Evolutionary conservation across 2,113 vertebrate species (phyloP).

Genomic region (Eira barbara): DNA sequence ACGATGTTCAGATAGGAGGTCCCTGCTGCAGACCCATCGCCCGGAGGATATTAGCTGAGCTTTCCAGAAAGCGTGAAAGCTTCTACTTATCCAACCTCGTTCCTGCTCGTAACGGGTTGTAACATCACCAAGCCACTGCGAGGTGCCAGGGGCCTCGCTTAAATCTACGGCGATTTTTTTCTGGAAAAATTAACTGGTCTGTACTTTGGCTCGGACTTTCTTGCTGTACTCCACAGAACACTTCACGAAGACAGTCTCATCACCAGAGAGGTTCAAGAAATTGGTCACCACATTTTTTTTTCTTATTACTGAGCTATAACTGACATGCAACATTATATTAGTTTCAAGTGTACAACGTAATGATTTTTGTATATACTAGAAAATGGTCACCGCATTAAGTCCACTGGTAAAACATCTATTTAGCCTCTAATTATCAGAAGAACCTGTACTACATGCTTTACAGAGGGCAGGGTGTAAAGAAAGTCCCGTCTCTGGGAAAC

Average conservation of each 20-base stretch:
- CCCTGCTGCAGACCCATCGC: background rate
- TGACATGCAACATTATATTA: background rate
- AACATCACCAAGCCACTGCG: background rate
- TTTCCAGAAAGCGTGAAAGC: background rate
- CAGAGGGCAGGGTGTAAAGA: background rate
- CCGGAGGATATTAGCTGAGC: background rate
- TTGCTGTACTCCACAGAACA: background rate
- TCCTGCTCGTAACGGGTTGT: background rate
- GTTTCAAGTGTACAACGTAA: background rate
- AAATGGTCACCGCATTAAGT: background rate
- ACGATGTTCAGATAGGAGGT: background rate
- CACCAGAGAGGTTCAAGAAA: slow-evolving; percentile 7
- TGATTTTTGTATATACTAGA: background rate
- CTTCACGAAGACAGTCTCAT: background rate
- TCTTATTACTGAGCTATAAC: background rate
- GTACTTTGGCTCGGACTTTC: background rate
- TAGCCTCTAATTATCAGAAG: background rate
- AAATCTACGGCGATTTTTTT: background rate
- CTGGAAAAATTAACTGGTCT: background rate
- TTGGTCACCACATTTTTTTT: background rate
- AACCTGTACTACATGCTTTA: background rate
- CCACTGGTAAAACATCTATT: background rate
- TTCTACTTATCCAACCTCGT: background rate
- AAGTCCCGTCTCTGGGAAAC: background rate
- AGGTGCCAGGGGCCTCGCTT: background rate